A percentile compares a stretch with the other conserved stretches of the same genome.
These are phyloP conservation scores for Spea bombifrons DNA, from an alignment of 2,113 vertebrate species.

Conservation along the genomic window DNA sequence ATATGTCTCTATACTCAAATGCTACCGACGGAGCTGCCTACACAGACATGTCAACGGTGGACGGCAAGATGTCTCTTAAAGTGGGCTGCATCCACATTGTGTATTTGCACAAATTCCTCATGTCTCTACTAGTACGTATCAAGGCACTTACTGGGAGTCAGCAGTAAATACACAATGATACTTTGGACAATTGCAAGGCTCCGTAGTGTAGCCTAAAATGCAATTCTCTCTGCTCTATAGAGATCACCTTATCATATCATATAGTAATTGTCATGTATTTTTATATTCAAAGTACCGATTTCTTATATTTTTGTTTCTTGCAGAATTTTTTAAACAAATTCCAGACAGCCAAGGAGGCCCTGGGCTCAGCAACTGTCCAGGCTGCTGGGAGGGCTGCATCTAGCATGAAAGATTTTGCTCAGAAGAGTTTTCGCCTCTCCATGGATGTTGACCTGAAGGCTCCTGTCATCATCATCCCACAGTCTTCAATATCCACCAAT, in stretches of 20 bases:
- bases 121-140: constrained; percentile 85
- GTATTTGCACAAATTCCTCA: constrained; percentile 90
- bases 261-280: neutral
- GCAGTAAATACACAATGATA: too few species aligned
- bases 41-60: constrained; percentile 77
- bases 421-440: constrained; percentile 76
- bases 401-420: constrained; percentile 79
- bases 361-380: constrained; percentile 82
- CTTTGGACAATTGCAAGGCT: too few species aligned
- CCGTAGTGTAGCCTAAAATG: neutral
- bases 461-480: constrained; percentile 78
- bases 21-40: constrained; percentile 83
- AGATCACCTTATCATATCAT: too few species aligned
- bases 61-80: constrained; percentile 81
- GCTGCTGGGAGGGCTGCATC: constrained; percentile 86
- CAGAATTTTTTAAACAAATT: constrained; percentile 90
- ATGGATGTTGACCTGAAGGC: constrained; percentile 81
- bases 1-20: constrained; percentile 80
- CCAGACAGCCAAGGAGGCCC: constrained; percentile 80
- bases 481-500: constrained; percentile 72
- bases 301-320: constrained; percentile 23
- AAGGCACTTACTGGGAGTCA: neutral
- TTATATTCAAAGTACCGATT: neutral
- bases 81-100: constrained; percentile 92
- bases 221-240: too few species aligned